Conservation (phyloP, 2,888 invertebrate genomes). For the Xanthorhoe designata region DNA sequence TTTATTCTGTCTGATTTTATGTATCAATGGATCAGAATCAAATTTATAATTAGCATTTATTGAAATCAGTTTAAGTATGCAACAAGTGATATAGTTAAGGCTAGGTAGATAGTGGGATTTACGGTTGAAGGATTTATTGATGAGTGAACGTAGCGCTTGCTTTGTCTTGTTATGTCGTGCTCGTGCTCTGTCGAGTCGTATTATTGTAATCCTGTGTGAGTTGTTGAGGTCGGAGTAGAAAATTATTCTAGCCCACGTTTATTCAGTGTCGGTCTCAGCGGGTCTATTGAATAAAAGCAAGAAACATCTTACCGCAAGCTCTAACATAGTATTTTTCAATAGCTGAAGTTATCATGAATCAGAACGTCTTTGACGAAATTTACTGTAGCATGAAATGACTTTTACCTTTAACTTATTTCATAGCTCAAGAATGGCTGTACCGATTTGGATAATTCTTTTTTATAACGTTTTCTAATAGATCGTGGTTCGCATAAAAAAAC, state of each 20-base stretch:
- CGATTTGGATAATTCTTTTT: too few species aligned
- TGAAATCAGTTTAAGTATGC: conserved; percentile 20
- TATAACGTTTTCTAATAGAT: too few species aligned
- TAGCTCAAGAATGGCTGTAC: too few species aligned
- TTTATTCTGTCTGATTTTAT: conserved; percentile 25
- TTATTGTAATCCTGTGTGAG: background rate
- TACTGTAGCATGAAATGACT: too few species aligned
- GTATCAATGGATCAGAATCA: conserved; percentile 18
- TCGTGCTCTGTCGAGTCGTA: conserved; percentile 8
- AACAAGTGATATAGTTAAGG: conserved; percentile 14
- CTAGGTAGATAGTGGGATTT: background rate
- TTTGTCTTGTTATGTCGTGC: background rate
- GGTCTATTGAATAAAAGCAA: background rate
- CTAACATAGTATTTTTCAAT: too few species aligned
- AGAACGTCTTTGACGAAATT: too few species aligned
- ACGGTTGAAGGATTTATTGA: conserved; percentile 1
- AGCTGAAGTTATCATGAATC: too few species aligned
- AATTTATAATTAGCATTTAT: conserved; percentile 33
- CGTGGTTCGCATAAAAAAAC: too few species aligned
- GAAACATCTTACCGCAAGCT: too few species aligned
- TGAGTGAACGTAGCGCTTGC: background rate
- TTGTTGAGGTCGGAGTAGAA: background rate
- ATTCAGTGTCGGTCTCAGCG: background rate
- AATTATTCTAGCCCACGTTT: background rate
- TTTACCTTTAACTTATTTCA: too few species aligned